A percentile compares a stretch with the other conserved stretches of the same genome.
These are phyloP conservation scores for Philaethria dido DNA, from an alignment of 2,888 invertebrate genomes.

Conservation along the genomic window DNA sequence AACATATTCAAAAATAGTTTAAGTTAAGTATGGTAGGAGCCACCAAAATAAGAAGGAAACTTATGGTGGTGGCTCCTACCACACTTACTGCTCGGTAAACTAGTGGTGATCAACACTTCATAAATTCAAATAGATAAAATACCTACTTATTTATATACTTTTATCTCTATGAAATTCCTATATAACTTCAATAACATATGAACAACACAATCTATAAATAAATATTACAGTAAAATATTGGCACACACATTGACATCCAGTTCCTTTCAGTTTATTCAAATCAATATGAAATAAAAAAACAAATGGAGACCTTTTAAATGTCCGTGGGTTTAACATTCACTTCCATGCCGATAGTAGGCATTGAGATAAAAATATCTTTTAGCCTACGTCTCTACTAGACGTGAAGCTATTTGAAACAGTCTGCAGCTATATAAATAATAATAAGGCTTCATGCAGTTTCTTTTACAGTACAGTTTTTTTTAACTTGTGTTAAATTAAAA, in stretches of 20 bases:
- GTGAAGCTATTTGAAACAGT: conserved; percentile 3
- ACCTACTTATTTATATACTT: too few species aligned
- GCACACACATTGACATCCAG: conserved; percentile 34
- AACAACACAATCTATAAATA: conserved; percentile 15
- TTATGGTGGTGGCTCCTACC: too few species aligned
- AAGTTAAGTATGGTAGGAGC: too few species aligned
- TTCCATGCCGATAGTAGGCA: conserved; percentile 47
- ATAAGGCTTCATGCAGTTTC: not conserved
- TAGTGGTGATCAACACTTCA: too few species aligned
- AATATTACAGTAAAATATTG: conserved; percentile 40
- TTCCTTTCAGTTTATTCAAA: conserved; percentile 44
- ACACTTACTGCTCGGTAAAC: too few species aligned
- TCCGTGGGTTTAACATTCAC: conserved; percentile 46
- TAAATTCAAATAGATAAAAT: too few species aligned
- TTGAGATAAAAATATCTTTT: conserved; percentile 47
- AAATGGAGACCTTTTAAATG: conserved; percentile 48
- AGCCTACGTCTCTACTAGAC: conserved; percentile 24
- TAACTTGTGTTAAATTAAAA: too few species aligned
- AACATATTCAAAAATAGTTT: not conserved
- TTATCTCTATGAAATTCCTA: not conserved
- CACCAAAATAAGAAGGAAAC: too few species aligned
- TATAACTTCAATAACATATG: not conserved
- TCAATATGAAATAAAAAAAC: conserved; percentile 43
- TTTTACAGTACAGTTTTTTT: too few species aligned
- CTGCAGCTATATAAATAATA: not conserved